Evolutionary conservation across 2,113 vertebrate species (phyloP), one percentile per base, ranked within the genome.

Genomic region (Barnardius zonarius): DNA sequence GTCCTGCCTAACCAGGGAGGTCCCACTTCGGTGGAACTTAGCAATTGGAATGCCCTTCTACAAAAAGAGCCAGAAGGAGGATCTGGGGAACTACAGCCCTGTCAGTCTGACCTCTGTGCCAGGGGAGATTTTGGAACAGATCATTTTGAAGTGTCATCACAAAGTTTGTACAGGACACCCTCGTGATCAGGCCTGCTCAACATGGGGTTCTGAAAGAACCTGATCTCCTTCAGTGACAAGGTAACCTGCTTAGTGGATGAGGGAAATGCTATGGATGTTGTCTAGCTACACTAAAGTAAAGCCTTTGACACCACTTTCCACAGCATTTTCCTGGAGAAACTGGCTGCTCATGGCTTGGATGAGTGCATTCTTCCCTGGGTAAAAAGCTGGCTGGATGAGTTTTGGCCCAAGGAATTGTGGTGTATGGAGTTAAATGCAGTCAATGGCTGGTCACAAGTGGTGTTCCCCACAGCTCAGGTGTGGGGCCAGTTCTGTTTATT

Each of bases 321-420:
- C 11, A 39, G 2, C 12, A 44, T n/a, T 49, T 17, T 70, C 51
- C n/a, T 49, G 19, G 17, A 85, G n/a, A 39, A 67, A 72, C 27
- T 66, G 23, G 12, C 28, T 41, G 24, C 14, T 55, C 1, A 0
- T 39, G 78, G 20, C 15, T 91, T 69, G 17, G 43, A 63, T 1
- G 1, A 5, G 2, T 4, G 4, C 16, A 54, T 6, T n/a, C 7
- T 41, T 57, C 6, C 2, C 16, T 37, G 44, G 15, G 13, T 59
- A 41, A 75, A 69, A 80, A 17, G 5, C 5, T 41, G 5, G 8
- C 22, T 59, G 22, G 7, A 11, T 48, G 6, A 35, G 22, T 10
- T 43, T 5, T 10, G 28, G 15, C 33, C 18, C 11, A 52, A 15
- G 11, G 4, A 30, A 9, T 25, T 19, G 15, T 20, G 18, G 23